Percentiles rank a stretch among this genome's conserved stretches.
phyloP scores from a whole-genome alignment of 2,888 invertebrate species.

The Bruchidius siliquastri region DNA sequence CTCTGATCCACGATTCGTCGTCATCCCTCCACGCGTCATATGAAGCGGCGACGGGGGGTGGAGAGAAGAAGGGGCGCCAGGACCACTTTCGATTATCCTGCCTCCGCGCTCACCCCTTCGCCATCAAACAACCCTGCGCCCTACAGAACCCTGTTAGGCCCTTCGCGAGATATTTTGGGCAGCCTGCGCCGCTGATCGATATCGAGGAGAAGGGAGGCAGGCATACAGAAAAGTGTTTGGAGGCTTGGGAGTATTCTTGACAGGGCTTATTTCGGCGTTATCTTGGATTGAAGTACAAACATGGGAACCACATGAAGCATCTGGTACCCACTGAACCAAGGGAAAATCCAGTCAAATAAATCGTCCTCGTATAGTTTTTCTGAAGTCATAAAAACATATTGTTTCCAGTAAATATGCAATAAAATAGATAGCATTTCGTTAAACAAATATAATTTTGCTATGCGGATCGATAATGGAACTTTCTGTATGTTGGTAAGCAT shows the following conservation, averaged over 20 bases:
- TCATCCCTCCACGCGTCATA: not conserved
- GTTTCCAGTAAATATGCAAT: too few species aligned
- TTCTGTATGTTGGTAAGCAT: too few species aligned
- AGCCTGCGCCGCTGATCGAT: not conserved
- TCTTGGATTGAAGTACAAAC: too few species aligned
- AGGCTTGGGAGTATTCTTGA: not conserved
- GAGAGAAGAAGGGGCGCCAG: not conserved
- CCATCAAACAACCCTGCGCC: not conserved
- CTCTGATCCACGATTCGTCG: not conserved
- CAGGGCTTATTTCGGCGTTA: not conserved
- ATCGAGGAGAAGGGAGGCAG: not conserved
- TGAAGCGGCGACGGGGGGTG: not conserved
- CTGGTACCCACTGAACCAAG: too few species aligned
- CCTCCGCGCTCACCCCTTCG: not conserved
- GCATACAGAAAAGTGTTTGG: not conserved
- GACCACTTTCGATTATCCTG: not conserved
- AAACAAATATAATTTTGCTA: too few species aligned
- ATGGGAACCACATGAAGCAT: too few species aligned
- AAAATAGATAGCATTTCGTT: too few species aligned
- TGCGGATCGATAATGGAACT: too few species aligned
- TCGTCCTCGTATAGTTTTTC: too few species aligned
- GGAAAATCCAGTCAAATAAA: too few species aligned
- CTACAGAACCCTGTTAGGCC: not conserved
- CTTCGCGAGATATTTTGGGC: not conserved
- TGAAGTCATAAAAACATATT: too few species aligned